Percentiles rank a stretch among this genome's conserved stretches.
These are phyloP conservation scores for Drosophila siamana DNA, from an alignment of 2,888 invertebrate species.

Conservation along the genomic window DNA sequence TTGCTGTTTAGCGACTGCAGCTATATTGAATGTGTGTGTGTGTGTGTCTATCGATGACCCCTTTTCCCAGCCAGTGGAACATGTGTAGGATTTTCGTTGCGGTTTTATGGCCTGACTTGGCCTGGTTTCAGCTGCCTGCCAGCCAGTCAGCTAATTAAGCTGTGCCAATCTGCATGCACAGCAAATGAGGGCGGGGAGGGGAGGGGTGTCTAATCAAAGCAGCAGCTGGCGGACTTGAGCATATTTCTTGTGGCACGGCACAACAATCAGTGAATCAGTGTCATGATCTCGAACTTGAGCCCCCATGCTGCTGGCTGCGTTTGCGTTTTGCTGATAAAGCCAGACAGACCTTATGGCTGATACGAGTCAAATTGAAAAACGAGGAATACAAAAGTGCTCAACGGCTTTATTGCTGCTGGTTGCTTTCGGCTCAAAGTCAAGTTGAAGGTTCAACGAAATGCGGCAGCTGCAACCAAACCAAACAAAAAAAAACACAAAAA, in stretches of 20 bases:
- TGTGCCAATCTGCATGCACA: conserved; percentile 68
- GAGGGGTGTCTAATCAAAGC: conserved; percentile 55
- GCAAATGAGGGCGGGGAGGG: conserved; percentile 14
- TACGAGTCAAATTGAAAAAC: conserved; percentile 68
- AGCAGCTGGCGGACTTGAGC: conserved; percentile 39
- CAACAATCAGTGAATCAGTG: conserved; percentile 71
- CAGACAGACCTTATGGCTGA: conserved; percentile 15
- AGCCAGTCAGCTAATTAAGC: conserved; percentile 69
- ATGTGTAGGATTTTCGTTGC: conserved; percentile 46
- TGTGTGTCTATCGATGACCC: conserved; percentile 69
- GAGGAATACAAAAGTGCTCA: conserved; percentile 40
- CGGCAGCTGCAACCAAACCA: conserved; percentile 51
- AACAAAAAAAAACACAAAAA: no score
- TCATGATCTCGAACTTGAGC: conserved; percentile 82
- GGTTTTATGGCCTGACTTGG: conserved; percentile 36
- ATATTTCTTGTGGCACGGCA: conserved; percentile 42
- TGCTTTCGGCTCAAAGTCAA: conserved; percentile 76
- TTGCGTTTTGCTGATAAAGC: conserved; percentile 29
- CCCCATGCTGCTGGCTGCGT: conserved; percentile 60
- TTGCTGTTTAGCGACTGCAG: conserved; percentile 26
- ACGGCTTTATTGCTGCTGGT: conserved; percentile 50
- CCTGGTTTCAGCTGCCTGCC: conserved; percentile 50
- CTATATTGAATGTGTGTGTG: no score
- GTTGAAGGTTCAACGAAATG: conserved; percentile 83
- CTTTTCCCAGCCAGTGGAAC: conserved; percentile 55